phyloP scores from a whole-genome alignment of 2,888 invertebrate genomes.

The Opisthograptis luteolata region DNA sequence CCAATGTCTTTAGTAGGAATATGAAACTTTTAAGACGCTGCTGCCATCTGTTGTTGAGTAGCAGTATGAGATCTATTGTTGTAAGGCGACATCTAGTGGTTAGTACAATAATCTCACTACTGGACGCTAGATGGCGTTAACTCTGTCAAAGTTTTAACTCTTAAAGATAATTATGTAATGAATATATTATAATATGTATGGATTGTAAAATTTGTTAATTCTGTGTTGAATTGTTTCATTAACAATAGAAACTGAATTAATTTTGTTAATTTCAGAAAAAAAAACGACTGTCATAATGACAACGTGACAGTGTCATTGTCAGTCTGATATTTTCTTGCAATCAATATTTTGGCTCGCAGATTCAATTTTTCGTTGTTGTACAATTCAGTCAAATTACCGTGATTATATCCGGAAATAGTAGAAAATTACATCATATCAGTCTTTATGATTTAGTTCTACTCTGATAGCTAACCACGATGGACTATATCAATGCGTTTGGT shows the following conservation, averaged over 20 bases:
- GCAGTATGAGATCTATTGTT: too few relatives aligned
- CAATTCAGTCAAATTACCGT: slow-evolving; percentile 32
- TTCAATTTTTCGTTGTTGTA: slow-evolving; percentile 3
- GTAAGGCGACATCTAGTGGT: slow-evolving; percentile 9
- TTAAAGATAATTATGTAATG: background rate
- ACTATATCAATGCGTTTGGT: slow-evolving; percentile 67
- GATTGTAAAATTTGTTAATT: too few relatives aligned
- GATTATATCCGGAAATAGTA: slow-evolving; percentile 21
- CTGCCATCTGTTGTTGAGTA: too few relatives aligned
- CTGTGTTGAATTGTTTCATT: too few relatives aligned
- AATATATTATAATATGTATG: background rate
- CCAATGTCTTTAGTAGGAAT: too few relatives aligned
- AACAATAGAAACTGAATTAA: too few relatives aligned
- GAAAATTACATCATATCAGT: slow-evolving; percentile 23
- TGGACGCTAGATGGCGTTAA: slow-evolving; percentile 35
- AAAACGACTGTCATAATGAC: too few relatives aligned
- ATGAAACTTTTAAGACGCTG: too few relatives aligned
- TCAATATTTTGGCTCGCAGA: slow-evolving; percentile 24
- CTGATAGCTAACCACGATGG: slow-evolving; percentile 49
- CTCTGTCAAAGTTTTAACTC: too few relatives aligned
- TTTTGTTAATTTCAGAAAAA: too few relatives aligned
- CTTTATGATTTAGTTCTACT: slow-evolving; percentile 31
- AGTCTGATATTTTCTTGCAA: slow-evolving; percentile 15
- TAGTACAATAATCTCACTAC: slow-evolving; percentile 9
- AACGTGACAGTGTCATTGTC: background rate